Percentiles rank a stretch among this genome's conserved stretches.
Evolutionary conservation across 1,140 invertebrate genomes (phyloP).

Genomic region (Anagrus nilaparvatae): DNA sequence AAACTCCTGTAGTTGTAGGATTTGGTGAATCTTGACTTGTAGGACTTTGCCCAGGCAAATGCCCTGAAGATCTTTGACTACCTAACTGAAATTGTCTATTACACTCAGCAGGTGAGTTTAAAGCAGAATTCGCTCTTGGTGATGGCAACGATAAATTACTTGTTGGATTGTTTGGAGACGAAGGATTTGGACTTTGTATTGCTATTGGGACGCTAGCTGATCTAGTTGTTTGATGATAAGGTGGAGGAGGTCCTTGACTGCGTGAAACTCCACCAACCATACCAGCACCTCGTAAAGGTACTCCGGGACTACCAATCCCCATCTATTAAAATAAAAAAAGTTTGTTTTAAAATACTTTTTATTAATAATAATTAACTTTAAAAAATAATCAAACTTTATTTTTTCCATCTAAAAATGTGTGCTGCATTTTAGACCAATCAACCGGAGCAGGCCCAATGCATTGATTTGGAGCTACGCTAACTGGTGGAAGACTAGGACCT

Average conservation of each 20-base stretch:
- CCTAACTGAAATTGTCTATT: constrained; percentile 41
- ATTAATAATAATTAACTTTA: not conserved
- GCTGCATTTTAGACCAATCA: constrained; percentile 84
- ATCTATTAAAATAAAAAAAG: constrained; percentile 11
- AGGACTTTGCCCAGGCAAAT: constrained; percentile 54
- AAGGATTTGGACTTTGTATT: constrained; percentile 59
- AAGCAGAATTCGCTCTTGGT: constrained; percentile 54
- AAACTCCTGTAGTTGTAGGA: constrained; percentile 25
- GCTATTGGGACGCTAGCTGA: constrained; percentile 77
- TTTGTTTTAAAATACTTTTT: not conserved
- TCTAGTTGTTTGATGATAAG: constrained; percentile 70
- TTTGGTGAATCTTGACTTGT: constrained; percentile 49
- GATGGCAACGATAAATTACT: constrained; percentile 62
- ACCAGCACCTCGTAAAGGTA: constrained; percentile 4
- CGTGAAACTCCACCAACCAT: constrained; percentile 35
- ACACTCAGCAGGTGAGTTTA: constrained; percentile 60
- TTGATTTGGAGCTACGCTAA: constrained; percentile 39
- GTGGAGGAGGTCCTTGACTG: constrained; percentile 76
- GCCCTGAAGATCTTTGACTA: constrained; percentile 37
- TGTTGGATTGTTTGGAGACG: constrained; percentile 59
- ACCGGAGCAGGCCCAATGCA: constrained; percentile 47
- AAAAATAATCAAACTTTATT: constrained; percentile 34
- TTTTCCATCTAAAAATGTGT: constrained; percentile 67
- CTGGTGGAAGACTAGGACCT: constrained; percentile 33
- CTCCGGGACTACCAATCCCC: constrained; percentile 14